A percentile compares a stretch with the other conserved stretches of the same genome.
Conservation (phyloP, 2,113 vertebrate species). For the Cebidichthys violaceus region DNA sequence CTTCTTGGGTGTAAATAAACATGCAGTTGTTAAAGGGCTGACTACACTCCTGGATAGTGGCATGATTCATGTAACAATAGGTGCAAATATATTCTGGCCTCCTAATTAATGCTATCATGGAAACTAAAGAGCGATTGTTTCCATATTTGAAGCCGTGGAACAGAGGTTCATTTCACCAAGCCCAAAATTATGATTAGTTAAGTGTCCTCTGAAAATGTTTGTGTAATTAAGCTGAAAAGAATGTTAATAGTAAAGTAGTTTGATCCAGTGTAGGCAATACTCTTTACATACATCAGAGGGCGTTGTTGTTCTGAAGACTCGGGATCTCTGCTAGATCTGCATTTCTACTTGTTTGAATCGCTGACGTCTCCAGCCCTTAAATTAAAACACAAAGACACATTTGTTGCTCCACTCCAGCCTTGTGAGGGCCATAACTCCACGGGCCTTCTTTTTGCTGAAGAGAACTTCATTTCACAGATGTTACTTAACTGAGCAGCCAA, state of each 20-base stretch:
- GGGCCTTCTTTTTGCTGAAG: slow-evolving; percentile 48
- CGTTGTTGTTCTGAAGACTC: background rate
- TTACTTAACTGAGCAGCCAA: slow-evolving; percentile 57
- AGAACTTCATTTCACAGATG: slow-evolving; percentile 78
- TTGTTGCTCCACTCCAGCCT: slow-evolving; percentile 52
- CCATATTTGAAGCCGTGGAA: background rate
- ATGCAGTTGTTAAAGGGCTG: background rate
- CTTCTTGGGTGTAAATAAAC: background rate
- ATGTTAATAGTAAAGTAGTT: background rate
- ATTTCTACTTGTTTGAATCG: background rate
- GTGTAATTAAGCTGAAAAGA: background rate
- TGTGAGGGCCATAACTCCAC: slow-evolving; percentile 33
- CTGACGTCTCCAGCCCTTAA: background rate
- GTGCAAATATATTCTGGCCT: background rate
- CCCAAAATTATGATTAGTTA: background rate
- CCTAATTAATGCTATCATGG: background rate
- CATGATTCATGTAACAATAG: background rate
- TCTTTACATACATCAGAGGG: slow-evolving; percentile 54
- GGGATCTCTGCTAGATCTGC: background rate
- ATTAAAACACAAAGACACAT: slow-evolving; percentile 50
- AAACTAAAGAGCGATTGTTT: background rate
- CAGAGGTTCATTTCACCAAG: background rate
- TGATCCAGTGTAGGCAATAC: background rate
- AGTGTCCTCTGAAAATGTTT: background rate
- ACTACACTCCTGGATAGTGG: background rate